Evolutionary conservation across 2,888 invertebrate species (phyloP), one percentile per base, ranked within the genome.

Genomic region (Hirtodrosophila histrioides): DNA sequence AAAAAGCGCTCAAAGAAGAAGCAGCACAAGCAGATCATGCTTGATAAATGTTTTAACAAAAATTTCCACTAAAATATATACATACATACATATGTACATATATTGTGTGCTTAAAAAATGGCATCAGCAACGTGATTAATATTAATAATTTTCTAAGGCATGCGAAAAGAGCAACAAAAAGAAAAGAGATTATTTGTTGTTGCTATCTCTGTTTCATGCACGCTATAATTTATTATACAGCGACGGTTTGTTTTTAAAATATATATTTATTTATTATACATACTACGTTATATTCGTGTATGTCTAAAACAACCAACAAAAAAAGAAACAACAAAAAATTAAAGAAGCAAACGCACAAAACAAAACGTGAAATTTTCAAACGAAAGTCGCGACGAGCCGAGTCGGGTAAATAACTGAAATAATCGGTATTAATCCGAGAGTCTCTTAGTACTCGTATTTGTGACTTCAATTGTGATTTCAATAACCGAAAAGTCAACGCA

Each of bases 171-270:
- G 49, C 60, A 61, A 36, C 50, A 43, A 58, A 62, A 67, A 31
- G 31, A 39, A 48, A 62, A 56, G 39, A 74, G 66, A 71, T 64
- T 62, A 41, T 45, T 56, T 48, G n/a, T 54, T 71, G 43, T 48
- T 67, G 63, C 40, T 35, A n/a, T 55, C 65, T 51, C 39, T 65
- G 48, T 67, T 49, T 33, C 46, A 64, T 57, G 44, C 79, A 43
- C 66, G 66, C 63, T 48, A 64, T 67, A 80, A 81, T 78, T 80
- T 75, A 84, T 78, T 69, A 70, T 67, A 73, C 63, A 66, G 75
- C 67, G 75, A 78, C 79, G 67, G 68, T 69, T 71, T 72, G 71
- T 62, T 57, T 63, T 39, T 50, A 40, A 39, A 2, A 27, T 27
- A 27, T 27, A 27, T 31, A 8, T 8, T 62, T 63, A 39, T 50